Conservation (phyloP, 1,140 invertebrate genomes). For the Sitophilus oryzae region DNA sequence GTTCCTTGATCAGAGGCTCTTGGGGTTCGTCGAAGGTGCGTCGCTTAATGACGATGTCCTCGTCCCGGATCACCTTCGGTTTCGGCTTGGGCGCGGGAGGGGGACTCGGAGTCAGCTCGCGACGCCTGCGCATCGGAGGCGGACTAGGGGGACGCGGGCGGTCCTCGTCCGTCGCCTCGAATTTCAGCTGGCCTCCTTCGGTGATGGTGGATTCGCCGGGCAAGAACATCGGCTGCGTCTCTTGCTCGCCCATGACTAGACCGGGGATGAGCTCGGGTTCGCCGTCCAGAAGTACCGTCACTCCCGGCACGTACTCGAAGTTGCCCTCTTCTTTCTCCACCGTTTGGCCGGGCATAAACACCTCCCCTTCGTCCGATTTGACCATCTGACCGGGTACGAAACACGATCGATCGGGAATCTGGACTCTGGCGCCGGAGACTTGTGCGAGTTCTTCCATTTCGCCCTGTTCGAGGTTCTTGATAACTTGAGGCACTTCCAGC, state of each 20-base stretch:
- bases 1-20: slow-evolving; percentile 29
- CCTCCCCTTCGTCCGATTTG: slow-evolving; percentile 55
- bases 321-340: slow-evolving; percentile 57
- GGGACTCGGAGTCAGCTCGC: slow-evolving; percentile 25
- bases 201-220: slow-evolving; percentile 54
- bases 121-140: slow-evolving; percentile 9
- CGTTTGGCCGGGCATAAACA: slow-evolving; percentile 68
- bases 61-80: slow-evolving; percentile 27
- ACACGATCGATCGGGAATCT: slow-evolving; percentile 51
- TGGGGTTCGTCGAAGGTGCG: slow-evolving; percentile 30
- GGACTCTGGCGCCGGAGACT: slow-evolving; percentile 58
- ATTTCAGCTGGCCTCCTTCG: slow-evolving; percentile 47
- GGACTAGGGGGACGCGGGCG: slow-evolving; percentile 8
- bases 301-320: slow-evolving; percentile 62
- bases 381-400: slow-evolving; percentile 57
- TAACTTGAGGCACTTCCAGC: slow-evolving; percentile 56
- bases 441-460: slow-evolving; percentile 53
- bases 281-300: slow-evolving; percentile 60
- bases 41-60: slow-evolving; percentile 34
- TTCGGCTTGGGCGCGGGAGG: slow-evolving; percentile 28
- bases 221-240: slow-evolving; percentile 46
- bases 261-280: slow-evolving; percentile 60
- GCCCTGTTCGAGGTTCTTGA: slow-evolving; percentile 58
- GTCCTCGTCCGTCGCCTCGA: slow-evolving; percentile 39
- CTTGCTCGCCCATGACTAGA: slow-evolving; percentile 39